Evolutionary conservation across 2,888 invertebrate genomes (phyloP), one percentile per base, ranked within the genome.

Genomic region (Drosophila cognata): DNA sequence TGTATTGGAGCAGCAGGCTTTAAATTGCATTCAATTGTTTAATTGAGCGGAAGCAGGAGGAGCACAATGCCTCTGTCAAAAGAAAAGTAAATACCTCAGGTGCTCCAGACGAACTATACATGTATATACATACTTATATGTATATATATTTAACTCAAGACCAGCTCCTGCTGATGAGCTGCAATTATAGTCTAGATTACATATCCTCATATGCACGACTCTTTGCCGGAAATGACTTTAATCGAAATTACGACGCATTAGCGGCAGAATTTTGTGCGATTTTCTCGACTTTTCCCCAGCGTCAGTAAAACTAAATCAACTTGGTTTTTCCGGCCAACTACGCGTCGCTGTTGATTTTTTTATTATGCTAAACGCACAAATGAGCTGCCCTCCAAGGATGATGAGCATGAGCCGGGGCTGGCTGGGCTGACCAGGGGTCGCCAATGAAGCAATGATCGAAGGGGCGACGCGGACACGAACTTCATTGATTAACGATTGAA

Each of bases 171-270:
- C 78, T 89, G 92, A 91, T 91, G 90, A 91, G 81, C 91, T 91
- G 89, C 91, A 92, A 79, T 77, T 79, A 74, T 64, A 33, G 56
- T 63, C 35, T 74, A 63, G 31, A 74, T 74, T 66, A 68, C 61
- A 33, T 31, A 2, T 28, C 67, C 74, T 51, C 60, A 68, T 63
- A 64, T 69, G 81, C 74, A 81, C 66, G 73, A 79, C 70, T 63
- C n/a, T 53, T 8, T 25, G 8, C 61, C 58, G 91, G 90, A 91
- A 90, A 84, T 90, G 88, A 82, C 84, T 87, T 75, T 71, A 80
- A 82, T 84, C 77, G 84, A 91, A 91, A 88, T 91, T 85, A 85
- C 84, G 81, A 69, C 88, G 88, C 89, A 89, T 91, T 91, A 88
- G 81, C 58, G 16, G 61, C 74, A 57, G 64, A 63, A 69, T 60